Evolutionary conservation across 1,140 invertebrate species (phyloP), one percentile per base, ranked within the genome.

Genomic region (Lasioglossum albipes): DNA sequence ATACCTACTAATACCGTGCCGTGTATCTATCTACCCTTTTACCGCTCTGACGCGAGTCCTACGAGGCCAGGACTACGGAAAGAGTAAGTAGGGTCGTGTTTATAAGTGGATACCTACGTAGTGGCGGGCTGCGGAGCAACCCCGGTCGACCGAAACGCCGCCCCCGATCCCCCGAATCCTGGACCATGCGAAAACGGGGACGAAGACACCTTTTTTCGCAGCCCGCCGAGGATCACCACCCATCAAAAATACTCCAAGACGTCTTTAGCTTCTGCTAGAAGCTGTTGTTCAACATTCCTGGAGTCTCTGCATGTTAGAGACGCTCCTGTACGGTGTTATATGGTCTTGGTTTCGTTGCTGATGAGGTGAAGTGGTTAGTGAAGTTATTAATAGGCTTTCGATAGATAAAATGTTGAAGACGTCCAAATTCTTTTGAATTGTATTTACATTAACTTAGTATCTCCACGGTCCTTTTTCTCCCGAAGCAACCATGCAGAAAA

Each of bases 21-120:
- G 91, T 93, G 91, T 92, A 92, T 93, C 91, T 92, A 92, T 93
- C 91, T 93, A 93, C 91, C 92, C 92, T 93, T 93, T 93, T 92
- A 92, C 92, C 90, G 90, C 91, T 89, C 89, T 87, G 83, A 90
- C 88, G 90, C 90, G 89, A 91, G 89, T 91, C 87, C 89, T 92
- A 92, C 88, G 90, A 91, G 87, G 83, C 87, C 88, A 87, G 89
- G 90, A 90, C 91, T 90, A 90, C 91, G 89, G 85, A 91, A 91
- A 91, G 91, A 92, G 89, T 92, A 92, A 91, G 90, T 91, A 91
- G 88, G 90, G 87, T 90, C 87, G 86, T 87, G 85, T 88, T 89
- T 89, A 90, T 88, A 88, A 90, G 89, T 88, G 85, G 85, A 88
- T 87, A 85, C 84, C 83, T 86, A 84, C 79, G 86, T 88, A 81